Conservation (phyloP, 2,113 vertebrate species). For the Benitochromis conjunctus region DNA sequence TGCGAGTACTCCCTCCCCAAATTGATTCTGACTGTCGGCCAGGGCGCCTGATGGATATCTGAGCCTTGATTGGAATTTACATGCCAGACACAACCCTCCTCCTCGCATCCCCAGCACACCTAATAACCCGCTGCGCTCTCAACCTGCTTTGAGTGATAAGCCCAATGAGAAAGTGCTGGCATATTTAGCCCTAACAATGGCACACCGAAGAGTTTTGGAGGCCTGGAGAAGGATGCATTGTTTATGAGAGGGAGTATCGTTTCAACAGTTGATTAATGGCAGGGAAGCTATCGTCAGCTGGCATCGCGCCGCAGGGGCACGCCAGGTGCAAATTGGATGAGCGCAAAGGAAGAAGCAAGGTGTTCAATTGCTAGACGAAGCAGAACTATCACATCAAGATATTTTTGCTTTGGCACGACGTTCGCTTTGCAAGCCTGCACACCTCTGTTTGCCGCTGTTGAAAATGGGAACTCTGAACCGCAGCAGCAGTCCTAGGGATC, state of each 20-base stretch:
- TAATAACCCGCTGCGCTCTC: conserved; percentile 41
- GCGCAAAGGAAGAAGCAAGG: conserved; percentile 5
- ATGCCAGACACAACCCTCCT: conserved; percentile 46
- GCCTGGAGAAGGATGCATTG: conserved; percentile 33
- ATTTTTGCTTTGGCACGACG: background rate
- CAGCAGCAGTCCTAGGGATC: background rate
- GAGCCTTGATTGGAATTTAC: conserved; percentile 63
- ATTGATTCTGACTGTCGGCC: conserved; percentile 61
- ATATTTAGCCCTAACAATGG: conserved; percentile 41
- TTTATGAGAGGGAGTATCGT: conserved; percentile 48
- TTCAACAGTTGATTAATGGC: conserved; percentile 52
- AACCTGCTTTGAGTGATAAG: conserved; percentile 60
- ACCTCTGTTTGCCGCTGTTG: background rate
- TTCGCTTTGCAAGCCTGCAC: conserved; percentile 20
- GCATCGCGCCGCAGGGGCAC: conserved; percentile 6
- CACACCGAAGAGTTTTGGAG: conserved; percentile 11
- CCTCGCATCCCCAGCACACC: conserved; percentile 8
- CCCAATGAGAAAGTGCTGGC: conserved; percentile 24
- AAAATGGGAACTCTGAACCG: conserved; percentile 18
- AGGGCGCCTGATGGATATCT: conserved; percentile 56
- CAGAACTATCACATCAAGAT: conserved; percentile 36
- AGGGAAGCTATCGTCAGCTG: conserved; percentile 34
- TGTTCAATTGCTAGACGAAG: conserved; percentile 18
- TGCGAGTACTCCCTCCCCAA: conserved; percentile 26
- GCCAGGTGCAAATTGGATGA: conserved; percentile 41